Evolutionary conservation across 2,113 vertebrate species (phyloP), one percentile per base, ranked within the genome.

Genomic region (Melanerpes formicivorus): DNA sequence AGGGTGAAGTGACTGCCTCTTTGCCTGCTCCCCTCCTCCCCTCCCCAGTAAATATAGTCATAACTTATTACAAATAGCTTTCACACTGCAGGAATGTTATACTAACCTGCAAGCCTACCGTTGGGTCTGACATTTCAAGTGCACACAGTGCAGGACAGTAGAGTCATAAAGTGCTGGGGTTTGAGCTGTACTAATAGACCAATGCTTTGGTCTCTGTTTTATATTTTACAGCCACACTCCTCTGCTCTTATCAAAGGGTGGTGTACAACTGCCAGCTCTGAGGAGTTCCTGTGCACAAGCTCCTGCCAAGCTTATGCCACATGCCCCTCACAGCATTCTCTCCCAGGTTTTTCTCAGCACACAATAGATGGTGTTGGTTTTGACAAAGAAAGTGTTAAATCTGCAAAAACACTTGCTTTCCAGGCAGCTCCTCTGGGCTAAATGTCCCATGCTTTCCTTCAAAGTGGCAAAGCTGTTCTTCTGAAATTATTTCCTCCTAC

Each of bases 51-150:
- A 94, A 90, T 92, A 92, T 60, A 91, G 87, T 80, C 82, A 75
- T 80, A 91, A 76, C 56, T 71, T 87, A 58, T 85, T 88, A 95
- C 73, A 91, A 95, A 90, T 80, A 95, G 94, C 84, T 69, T 91
- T 90, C 65, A 50, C 9, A 5, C 87, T 87, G 69, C 79, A 90
- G 76, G 78, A 73, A 82, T 89, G 93, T 87, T 85, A 69, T 46
- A 78, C 62, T 83, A 94, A 92, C 87, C 83, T 71, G 85, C 72
- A 90, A 95, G 77, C 72, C 62, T 82, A 44, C 82, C 94, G 72
- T 90, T 89, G 93, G 72, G 9, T 72, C 87, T 75, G 88, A 70
- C 42, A 21, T 44, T 58, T 74, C 83, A 67, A 72, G 80, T 4
- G 3, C 84, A 71, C 79, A 21, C n/a, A 55, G 76, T 93, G 79